Evolutionary conservation across 1,140 invertebrate species (phyloP), one percentile per base, ranked within the genome.

Genomic region (Neodiprion lecontei): DNA sequence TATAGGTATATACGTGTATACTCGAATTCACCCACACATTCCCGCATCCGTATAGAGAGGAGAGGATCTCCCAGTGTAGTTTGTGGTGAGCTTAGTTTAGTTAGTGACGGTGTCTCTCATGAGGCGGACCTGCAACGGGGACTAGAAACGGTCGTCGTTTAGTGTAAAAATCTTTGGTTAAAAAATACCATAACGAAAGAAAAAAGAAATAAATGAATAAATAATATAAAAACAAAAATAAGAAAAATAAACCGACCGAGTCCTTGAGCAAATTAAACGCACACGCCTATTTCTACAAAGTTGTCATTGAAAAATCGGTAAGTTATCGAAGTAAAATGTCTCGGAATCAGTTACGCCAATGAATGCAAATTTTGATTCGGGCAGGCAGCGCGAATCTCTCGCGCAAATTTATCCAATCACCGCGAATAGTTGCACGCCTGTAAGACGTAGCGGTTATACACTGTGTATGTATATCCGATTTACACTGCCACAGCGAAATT

Each of bases 31-130:
- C 28, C 28, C 28, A 40, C 28, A 40, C 28, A 40, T 40, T 40
- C 28, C 28, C 28, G 9, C 53, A 17, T 61, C 53, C n/a, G n/a
- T 61, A 61, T 17, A 61, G 11, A 61, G 53, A 17, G 53, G 53
- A 61, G 53, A 61, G 53, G 53, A 61, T 61, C 53, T 12, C n/a
- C 74, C 70, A 72, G 67, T 17, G 70, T 74, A 78, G 77, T 77
- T 78, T 76, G 73, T 70, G 78, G 76, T 17, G 53, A 61, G 53
- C n/a, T 61, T 61, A 7, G 76, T 79, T 81, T 83, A 84, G 84
- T 85, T 82, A 82, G 83, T 82, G 83, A 86, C 84, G 83, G 84
- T 86, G 82, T 86, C 83, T 85, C 84, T 86, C 82, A 76, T 80
- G 81, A 80, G 80, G 81, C 80, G 79, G 82, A 81, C 66, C 79